These are phyloP conservation scores for Rhinogobius similis DNA, from an alignment of 2,113 vertebrate species.

Conservation along the genomic window DNA sequence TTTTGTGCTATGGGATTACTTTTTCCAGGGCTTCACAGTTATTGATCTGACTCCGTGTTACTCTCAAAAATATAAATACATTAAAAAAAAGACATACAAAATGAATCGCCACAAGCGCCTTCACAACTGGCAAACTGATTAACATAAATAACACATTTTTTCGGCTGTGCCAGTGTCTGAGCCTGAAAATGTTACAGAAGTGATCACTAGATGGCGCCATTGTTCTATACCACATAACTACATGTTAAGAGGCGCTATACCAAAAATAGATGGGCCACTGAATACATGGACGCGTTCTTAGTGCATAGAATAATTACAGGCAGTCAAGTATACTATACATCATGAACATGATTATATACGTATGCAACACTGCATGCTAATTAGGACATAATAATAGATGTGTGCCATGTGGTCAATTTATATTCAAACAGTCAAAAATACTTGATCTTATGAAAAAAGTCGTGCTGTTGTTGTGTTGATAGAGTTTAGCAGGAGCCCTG, in stretches of 20 bases:
- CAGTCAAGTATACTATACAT: not conserved
- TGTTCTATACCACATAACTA: slow-evolving; percentile 2
- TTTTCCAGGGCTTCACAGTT: not conserved
- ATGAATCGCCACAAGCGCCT: not conserved
- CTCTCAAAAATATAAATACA: not conserved
- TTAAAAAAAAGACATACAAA: not conserved
- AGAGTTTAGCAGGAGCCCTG: slow-evolving; percentile 39
- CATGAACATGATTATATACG: not conserved
- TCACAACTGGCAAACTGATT: not conserved
- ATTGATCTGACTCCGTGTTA: not conserved
- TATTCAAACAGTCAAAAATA: not conserved
- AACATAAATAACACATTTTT: not conserved
- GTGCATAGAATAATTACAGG: not conserved
- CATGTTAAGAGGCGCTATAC: not conserved
- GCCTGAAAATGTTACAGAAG: not conserved
- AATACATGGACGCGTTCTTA: not conserved
- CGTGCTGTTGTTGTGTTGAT: slow-evolving; percentile 10
- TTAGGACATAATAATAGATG: not conserved
- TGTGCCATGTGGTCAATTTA: not conserved
- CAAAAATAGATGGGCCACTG: not conserved
- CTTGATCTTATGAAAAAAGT: slow-evolving; percentile 4
- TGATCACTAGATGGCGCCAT: slow-evolving; percentile 58
- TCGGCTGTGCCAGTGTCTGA: not conserved
- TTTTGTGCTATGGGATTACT: not conserved
- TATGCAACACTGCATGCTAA: not conserved